phyloP scores from a whole-genome alignment of 2,113 vertebrate species.

The Chiloscyllium plagiosum region DNA sequence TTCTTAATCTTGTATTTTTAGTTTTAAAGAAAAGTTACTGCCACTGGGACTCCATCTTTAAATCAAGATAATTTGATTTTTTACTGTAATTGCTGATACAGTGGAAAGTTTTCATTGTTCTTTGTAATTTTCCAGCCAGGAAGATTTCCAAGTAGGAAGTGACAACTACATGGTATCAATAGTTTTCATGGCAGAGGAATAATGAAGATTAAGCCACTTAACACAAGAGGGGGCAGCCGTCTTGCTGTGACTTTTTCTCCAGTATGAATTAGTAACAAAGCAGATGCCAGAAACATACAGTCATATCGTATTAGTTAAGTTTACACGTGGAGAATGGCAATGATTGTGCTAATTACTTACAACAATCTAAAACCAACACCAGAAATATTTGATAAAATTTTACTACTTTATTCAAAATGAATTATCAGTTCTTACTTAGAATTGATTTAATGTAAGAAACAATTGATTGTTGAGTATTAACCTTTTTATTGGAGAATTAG shows the following conservation, averaged over 20 bases:
- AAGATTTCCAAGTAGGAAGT: constrained; percentile 19
- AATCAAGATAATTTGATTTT: background rate
- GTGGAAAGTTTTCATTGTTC: background rate
- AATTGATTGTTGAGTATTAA: background rate
- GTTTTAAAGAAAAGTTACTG: background rate
- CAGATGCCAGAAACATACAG: background rate
- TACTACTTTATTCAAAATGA: background rate
- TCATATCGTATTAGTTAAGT: background rate
- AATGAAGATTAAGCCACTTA: constrained; percentile 18
- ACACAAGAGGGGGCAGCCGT: background rate
- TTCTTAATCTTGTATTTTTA: constrained; percentile 7
- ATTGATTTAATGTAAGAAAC: background rate
- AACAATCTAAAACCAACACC: background rate
- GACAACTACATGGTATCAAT: constrained; percentile 17
- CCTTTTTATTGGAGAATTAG: constrained; percentile 4
- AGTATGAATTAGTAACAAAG: background rate
- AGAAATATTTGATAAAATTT: background rate
- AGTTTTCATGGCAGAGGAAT: background rate
- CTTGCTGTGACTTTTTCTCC: background rate
- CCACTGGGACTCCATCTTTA: background rate
- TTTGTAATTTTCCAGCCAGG: constrained; percentile 11
- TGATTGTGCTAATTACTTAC: background rate
- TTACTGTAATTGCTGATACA: background rate
- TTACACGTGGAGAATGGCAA: background rate
- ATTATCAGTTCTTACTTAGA: background rate